Base-by-base conservation (phyloP, 1,140 invertebrate species). In the Doryteuthis pealeii region DNA sequence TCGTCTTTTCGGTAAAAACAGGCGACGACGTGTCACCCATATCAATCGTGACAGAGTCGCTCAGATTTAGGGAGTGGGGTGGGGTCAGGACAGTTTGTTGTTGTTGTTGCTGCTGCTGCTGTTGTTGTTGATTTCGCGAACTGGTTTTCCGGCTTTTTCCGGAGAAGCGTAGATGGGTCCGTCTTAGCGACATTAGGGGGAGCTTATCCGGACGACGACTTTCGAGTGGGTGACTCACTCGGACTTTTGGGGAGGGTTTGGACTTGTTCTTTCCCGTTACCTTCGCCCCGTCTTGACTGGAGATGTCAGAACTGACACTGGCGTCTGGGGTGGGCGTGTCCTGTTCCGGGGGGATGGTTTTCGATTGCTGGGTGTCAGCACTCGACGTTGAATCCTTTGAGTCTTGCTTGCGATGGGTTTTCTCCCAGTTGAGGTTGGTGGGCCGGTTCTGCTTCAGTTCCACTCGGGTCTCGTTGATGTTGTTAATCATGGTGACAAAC, bases 401-500 rank as follows among this genome's bases (percentile, higher is more conserved):
- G 49, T 85, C 84, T 72, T 86, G 84, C 75, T 86, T 86, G 12
- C 82, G 76, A 77, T 87, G 85, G 26, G 83, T 84, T 35, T 79
- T 80, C 8, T 81, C 77, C 84, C 82, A 84, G 30, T 83, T 80
- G 0, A 73, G 31, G 14, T 76, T 73, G 5, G 79, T 76, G 4
- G 74, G 69, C 32, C 83, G 80, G 67, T 80, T 82, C 74, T 90
- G 88, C 76, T 89, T 87, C 69, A 98, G 89, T 80, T 97, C 95
- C 81, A 93, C 93, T 85, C 96, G 94, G 1, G 96, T 97, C 83
- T 97, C 95, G 83, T 96, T 95, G 5, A 97, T 95, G 89, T 98
- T 98, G 87, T 96, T 95, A 88, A 98, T 97, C 95, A 99, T 97
- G 77, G 96, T 97, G 78, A 93, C 95, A 78, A 99, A 96, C 89